Evolutionary conservation across 2,797 vertebrate species (phyloP).

Genomic region (Allobates femoralis): DNA sequence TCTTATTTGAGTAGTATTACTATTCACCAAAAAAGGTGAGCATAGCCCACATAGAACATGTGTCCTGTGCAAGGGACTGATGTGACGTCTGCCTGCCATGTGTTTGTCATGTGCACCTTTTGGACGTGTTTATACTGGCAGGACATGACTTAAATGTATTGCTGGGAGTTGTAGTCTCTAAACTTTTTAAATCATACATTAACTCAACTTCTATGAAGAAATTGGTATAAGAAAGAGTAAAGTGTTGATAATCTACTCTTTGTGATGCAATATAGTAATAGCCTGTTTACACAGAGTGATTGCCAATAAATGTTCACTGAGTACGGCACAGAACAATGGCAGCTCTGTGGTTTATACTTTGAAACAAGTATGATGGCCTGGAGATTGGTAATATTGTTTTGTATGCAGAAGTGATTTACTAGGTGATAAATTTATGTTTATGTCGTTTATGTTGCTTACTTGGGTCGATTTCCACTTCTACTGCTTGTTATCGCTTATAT

Average conservation of each 20-base stretch:
- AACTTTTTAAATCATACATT: background rate
- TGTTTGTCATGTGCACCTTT: background rate
- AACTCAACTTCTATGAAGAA: background rate
- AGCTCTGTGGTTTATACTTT: background rate
- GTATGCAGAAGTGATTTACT: background rate
- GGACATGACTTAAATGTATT: background rate
- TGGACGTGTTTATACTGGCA: background rate
- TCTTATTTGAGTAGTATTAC: too few species aligned
- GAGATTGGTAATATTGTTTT: background rate
- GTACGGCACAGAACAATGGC: background rate
- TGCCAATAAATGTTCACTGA: background rate
- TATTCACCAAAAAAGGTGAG: too few species aligned
- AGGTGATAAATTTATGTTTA: background rate
- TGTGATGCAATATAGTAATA: background rate
- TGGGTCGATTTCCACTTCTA: too few species aligned
- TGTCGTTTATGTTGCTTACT: background rate
- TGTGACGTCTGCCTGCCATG: background rate
- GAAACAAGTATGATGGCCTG: background rate
- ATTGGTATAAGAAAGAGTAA: background rate
- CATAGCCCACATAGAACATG: too few species aligned
- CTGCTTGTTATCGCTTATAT: background rate
- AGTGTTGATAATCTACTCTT: background rate
- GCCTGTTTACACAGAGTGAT: background rate
- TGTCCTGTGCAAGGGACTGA: too few species aligned
- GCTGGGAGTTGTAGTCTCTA: slow-evolving; percentile 3